Percentiles rank a stretch among this genome's conserved stretches.
Evolutionary conservation across 2,888 invertebrate genomes (phyloP).

Genomic region (Dione juno): DNA sequence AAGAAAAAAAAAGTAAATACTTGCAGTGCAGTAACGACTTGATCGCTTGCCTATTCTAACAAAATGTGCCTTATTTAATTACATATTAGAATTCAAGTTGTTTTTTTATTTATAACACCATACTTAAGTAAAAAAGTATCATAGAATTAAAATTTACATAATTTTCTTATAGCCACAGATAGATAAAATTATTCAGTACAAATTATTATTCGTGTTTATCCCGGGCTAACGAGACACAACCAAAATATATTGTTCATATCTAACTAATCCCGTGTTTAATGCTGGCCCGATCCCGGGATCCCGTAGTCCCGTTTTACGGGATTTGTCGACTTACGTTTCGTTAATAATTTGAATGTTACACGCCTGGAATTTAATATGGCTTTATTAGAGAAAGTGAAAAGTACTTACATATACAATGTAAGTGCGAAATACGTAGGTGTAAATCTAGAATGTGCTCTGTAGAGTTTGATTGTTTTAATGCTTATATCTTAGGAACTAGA

Average conservation of each 20-base stretch:
- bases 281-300: slow-evolving; percentile 31
- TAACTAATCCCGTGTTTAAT: slow-evolving; percentile 43
- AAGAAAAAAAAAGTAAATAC: too few species aligned
- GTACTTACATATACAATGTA: not conserved
- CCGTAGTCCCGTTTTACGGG: slow-evolving; percentile 36
- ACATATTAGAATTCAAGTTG: too few species aligned
- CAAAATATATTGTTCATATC: slow-evolving; percentile 41
- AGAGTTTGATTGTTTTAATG: too few species aligned
- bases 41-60: too few species aligned
- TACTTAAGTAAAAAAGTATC: too few species aligned
- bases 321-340: slow-evolving; percentile 36
- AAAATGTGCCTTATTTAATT: too few species aligned
- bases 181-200: slow-evolving; percentile 29
- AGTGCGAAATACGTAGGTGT: too few species aligned
- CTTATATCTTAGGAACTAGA: too few species aligned
- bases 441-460: too few species aligned
- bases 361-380: slow-evolving; percentile 26
- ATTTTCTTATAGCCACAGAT: not conserved
- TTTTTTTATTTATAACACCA: too few species aligned
- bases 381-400: slow-evolving; percentile 13
- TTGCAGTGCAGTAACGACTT: too few species aligned
- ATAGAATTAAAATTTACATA: not conserved
- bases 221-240: slow-evolving; percentile 37
- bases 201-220: slow-evolving; percentile 39
- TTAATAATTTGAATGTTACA: slow-evolving; percentile 18